A percentile compares a stretch with the other conserved stretches of the same genome.
Conservation (phyloP, 1,140 invertebrate species). For the Caenorhabditis briggsae region DNA sequence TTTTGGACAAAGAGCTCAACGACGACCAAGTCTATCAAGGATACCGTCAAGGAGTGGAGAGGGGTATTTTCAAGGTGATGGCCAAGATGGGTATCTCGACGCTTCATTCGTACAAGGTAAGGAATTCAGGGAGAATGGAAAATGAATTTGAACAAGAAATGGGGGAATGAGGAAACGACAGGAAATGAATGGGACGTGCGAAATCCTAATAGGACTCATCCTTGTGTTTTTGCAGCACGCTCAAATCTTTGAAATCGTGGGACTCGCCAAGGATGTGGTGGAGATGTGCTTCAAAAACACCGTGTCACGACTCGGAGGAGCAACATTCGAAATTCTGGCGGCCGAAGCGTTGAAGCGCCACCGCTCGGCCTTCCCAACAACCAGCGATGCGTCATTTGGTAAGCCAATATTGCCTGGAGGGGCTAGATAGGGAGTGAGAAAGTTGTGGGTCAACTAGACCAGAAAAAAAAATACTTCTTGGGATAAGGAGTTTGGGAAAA, state of each 20-base stretch:
- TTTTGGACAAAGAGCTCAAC: slow-evolving; percentile 89
- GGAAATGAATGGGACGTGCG: not conserved
- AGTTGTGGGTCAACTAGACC: not conserved
- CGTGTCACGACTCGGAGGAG: slow-evolving; percentile 92
- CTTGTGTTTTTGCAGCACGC: slow-evolving; percentile 82
- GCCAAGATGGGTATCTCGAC: slow-evolving; percentile 99
- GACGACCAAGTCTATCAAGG: slow-evolving; percentile 82
- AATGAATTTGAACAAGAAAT: not conserved
- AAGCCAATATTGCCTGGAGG: slow-evolving; percentile 14
- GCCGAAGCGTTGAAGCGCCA: slow-evolving; percentile 89
- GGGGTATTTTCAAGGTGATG: slow-evolving; percentile 85
- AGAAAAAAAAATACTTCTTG: no score
- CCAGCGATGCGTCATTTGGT: slow-evolving; percentile 48
- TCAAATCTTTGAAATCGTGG: slow-evolving; percentile 99
- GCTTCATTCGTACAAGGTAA: slow-evolving; percentile 93
- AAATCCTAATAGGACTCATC: slow-evolving; percentile 12
- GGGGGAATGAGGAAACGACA: not conserved
- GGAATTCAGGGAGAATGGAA: not conserved
- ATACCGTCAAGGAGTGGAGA: slow-evolving; percentile 78
- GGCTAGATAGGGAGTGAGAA: not conserved
- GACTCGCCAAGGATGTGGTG: slow-evolving; percentile 90
- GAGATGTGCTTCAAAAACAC: slow-evolving; percentile 96
- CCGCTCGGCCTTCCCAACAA: slow-evolving; percentile 84
- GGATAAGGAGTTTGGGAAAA: not conserved
- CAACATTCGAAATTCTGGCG: slow-evolving; percentile 89